Base-by-base conservation (phyloP, 2,888 invertebrate genomes). In the Oasisia sp. region DNA sequence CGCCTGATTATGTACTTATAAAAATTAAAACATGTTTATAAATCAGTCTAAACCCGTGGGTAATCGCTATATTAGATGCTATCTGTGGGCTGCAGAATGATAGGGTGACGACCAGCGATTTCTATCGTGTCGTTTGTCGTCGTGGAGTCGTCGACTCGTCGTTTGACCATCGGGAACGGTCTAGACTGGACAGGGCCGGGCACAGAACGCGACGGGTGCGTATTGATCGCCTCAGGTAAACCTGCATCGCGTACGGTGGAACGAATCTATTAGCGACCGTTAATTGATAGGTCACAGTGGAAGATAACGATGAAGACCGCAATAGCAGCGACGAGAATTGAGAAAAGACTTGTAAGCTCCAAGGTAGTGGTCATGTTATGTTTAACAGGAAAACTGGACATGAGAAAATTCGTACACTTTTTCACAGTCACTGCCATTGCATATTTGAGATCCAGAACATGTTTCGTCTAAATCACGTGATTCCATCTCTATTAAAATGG, bases 51-150 rank as follows among this genome's bases (percentile, higher is more conserved):
- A 27, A 74, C 74, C 74, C n/a, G 74, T 74, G 14, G 27, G 27
- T 74, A 74, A 74, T 74, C 74, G 74, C 19, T 74, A 74, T 74
- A 74, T 74, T 74, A 74, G 74, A 74, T 74, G 27, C 74, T 74
- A 74, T 74, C 74, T 7, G 74, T 74, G 7, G 74, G n/a, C 19
- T 19, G 74, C 27, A 74, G 74, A 74, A 74, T 7, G 27, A n/a
- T 27, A 5, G 74, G 74, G 1, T 74, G 27, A 74, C 74, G 74
- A 27, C 7, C n/a, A 74, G 74, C 27, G 74, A 74, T 74, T 27
- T 74, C 19, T 74, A 74, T 74, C 74, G 27, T 74, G 27, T 74
- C 19, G 74, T 27, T 74, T 74, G 74, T 74, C 7, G 74, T 74
- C 3, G 5, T 74, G 74, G 74, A 3, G 27, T 27, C 27, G 74